These are phyloP conservation scores for Zaprionus lachaisei DNA, from an alignment of 1,140 invertebrate genomes.

Conservation along the genomic window DNA sequence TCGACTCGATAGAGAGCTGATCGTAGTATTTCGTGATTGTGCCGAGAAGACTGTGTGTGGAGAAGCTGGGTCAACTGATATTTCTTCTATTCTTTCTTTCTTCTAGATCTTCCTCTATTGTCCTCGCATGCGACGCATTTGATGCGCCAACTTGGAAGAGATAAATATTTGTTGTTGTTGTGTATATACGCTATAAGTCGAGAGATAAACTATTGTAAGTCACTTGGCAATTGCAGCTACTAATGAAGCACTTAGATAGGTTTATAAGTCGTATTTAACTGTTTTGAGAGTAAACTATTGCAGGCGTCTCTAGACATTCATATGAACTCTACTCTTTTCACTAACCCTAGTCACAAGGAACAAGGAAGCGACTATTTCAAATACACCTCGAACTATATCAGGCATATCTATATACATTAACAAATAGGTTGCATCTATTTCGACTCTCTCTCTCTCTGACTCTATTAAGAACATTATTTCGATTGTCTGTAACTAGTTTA, in stretches of 20 bases:
- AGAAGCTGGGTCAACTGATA: not conserved
- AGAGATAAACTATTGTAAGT: slow-evolving; percentile 51
- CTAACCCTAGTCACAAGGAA: slow-evolving; percentile 74
- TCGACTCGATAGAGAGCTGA: slow-evolving; percentile 31
- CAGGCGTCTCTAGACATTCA: slow-evolving; percentile 20
- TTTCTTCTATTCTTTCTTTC: slow-evolving; percentile 15
- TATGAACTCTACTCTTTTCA: slow-evolving; percentile 42
- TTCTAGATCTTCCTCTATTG: slow-evolving; percentile 30
- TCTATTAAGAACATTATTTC: slow-evolving; percentile 36
- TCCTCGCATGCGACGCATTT: slow-evolving; percentile 40
- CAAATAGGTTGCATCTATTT: not conserved
- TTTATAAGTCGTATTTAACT: slow-evolving; percentile 13
- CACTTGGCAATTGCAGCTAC: slow-evolving; percentile 49
- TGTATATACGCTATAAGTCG: slow-evolving; percentile 2
- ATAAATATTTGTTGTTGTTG: slow-evolving; percentile 9
- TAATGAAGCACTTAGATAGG: slow-evolving; percentile 40
- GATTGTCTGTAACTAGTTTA: slow-evolving; percentile 77
- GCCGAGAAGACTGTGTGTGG: slow-evolving; percentile 23
- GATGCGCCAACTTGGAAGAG: slow-evolving; percentile 44
- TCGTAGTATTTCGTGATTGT: slow-evolving; percentile 32
- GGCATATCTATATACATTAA: slow-evolving; percentile 36
- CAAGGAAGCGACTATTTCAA: slow-evolving; percentile 64
- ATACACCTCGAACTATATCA: slow-evolving; percentile 21
- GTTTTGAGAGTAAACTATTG: slow-evolving; percentile 28
- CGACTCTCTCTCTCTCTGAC: not conserved